Evolutionary conservation across 2,797 vertebrate genomes (phyloP), one percentile per base, ranked within the genome.

Genomic region (Paratrypauchen microcephalus): DNA sequence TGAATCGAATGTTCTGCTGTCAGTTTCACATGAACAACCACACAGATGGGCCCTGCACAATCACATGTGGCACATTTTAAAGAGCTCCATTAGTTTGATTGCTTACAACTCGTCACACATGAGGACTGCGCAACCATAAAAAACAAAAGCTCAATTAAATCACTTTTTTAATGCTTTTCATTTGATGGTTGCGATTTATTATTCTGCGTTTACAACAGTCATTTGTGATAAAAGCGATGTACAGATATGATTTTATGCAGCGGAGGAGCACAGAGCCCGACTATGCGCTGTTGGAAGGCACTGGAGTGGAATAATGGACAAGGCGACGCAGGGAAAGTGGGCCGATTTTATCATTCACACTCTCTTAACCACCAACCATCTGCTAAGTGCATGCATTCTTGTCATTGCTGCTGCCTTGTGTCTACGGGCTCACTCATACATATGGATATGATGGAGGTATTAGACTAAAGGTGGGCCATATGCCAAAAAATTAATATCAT

Each of bases 1-100:
- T 68, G 73, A 36, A 73, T 83, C 66, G 32, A 74, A 58, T 74
- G 76, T 78, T 68, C 47, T 67, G 69, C 30, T 73, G 64, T 66
- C 68, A 50, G 76, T 76, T 77, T 77, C 78, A 79, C 84, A 81
- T 77, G 78, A 69, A 73, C 79, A 79, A 71, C 81, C 69, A 36
- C 74, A 75, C 81, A 90, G 81, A 87, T 81, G 78, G 84, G 59
- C 75, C 65, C 75, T 23, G 64, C 81, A 74, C 58, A 84, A 70
- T 84, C 68, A 80, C 72, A 76, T 6, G 69, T 73, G 82, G 75
- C 80, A 79, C 78, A 83, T 88, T 90, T 86, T 82, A 80, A 91
- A 92, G 88, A 71, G 86, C 78, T 89, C 91, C 90, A 92, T 92
- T 92, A 91, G 88, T 88, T 88, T 90, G 90, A 93, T 93, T 90